Evolutionary conservation across 2,113 vertebrate genomes (phyloP).

Genomic region (Triplophysa rosa): DNA sequence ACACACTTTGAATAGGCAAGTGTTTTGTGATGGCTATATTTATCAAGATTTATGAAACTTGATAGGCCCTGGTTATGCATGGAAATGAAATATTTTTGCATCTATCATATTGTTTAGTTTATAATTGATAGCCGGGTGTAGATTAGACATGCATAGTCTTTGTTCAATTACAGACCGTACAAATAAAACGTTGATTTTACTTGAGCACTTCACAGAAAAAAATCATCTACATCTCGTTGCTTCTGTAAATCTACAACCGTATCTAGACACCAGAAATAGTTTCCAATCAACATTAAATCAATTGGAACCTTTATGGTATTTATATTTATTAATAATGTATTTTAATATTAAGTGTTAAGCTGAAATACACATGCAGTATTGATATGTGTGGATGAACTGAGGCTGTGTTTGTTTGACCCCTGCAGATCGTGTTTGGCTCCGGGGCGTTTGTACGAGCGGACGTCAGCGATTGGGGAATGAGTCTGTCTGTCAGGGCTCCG

Average conservation of each 20-base stretch:
- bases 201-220: too few relatives aligned
- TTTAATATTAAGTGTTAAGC: neutral
- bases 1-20: conserved; percentile 5
- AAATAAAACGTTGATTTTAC: too few relatives aligned
- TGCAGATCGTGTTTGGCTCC: conserved; percentile 77
- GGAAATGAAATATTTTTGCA: neutral
- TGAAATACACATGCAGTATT: neutral
- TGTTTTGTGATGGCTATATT: conserved; percentile 18
- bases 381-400: neutral
- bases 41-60: conserved; percentile 17
- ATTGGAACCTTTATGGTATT: neutral
- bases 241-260: too few relatives aligned
- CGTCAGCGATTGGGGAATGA: conserved; percentile 75
- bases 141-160: neutral
- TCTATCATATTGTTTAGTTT: neutral
- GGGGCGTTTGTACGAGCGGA: conserved; percentile 76
- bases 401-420: conserved; percentile 42
- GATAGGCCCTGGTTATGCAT: conserved; percentile 1
- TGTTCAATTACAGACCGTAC: too few relatives aligned
- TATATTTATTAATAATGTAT: too few relatives aligned
- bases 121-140: neutral
- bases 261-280: neutral
- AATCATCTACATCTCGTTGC: too few relatives aligned
- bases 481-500: conserved; percentile 67
- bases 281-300: neutral